Percentiles rank a stretch among this genome's conserved stretches.
These are phyloP conservation scores for Coracopsis vasa DNA, from an alignment of 2,113 vertebrate species.

Conservation along the genomic window DNA sequence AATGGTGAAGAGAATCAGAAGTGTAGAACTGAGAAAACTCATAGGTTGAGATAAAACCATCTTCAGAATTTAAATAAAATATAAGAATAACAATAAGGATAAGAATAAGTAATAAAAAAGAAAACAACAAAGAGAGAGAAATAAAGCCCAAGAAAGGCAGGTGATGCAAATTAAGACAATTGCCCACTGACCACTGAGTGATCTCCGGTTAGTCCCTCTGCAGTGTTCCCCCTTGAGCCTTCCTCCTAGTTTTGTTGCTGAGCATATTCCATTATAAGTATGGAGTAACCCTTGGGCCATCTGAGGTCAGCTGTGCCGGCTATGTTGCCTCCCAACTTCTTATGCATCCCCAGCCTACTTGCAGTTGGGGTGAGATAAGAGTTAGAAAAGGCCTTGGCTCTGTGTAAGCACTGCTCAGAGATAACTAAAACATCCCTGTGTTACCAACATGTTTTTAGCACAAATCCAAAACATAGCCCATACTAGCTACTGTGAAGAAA, in stretches of 20 bases:
- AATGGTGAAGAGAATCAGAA: neutral
- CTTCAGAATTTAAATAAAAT: neutral
- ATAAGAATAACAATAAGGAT: no score
- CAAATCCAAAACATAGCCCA: neutral
- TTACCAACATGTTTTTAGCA: neutral
- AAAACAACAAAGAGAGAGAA: neutral
- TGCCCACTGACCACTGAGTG: fast-evolving
- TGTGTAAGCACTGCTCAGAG: neutral
- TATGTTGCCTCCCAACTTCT: neutral
- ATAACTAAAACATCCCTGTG: fast-evolving
- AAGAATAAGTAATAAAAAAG: neutral
- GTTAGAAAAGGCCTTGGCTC: neutral
- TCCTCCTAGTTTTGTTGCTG: neutral
- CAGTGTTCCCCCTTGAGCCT: fast-evolving
- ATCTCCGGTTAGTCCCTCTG: neutral
- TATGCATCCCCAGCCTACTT: fast-evolving
- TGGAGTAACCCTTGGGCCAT: neutral
- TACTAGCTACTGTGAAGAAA: neutral
- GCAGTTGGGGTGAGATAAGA: fast-evolving
- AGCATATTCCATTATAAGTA: neutral
- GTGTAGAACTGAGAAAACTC: neutral
- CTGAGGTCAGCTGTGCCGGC: neutral
- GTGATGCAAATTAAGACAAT: neutral
- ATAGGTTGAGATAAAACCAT: neutral
- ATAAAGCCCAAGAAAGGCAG: neutral